Evolutionary conservation across 2,797 vertebrate species (phyloP), one percentile per base, ranked within the genome.

Genomic region (Oreonectes daqikongensis): DNA sequence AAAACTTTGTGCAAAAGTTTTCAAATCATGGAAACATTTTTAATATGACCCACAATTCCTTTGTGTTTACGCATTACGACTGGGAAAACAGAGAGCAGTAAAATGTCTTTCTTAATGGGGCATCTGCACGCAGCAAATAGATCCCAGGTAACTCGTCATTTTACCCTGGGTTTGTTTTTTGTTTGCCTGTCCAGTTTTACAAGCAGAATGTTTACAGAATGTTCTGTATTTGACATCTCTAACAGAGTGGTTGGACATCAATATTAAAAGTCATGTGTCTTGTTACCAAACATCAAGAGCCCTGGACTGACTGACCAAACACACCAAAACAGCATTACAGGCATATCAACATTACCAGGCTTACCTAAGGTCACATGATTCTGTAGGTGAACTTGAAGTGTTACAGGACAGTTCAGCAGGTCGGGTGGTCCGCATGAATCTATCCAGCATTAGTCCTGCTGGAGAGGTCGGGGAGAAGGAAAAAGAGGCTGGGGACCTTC

Each of bases 351-450:
- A 44, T 50, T 42, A 30, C 28, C 35, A 69, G 17, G 48, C 22
- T 77, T 90, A 99, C 97, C 96, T 98, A 85, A 93, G 93, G 86
- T 94, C 95, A 79, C 91, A 94, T 72, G 90, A 83, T 55, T 93
- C 94, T 86, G 83, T 83, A 22, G 87, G 81, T 2, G 88, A 89
- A 77, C 85, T 87, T 48, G 87, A 83, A 26, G 88, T 89, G 50
- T 87, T 89, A 82, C 83, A 80, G 84, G 84, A 85, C 28, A 69
- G 85, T 70, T 82, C 88, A 0, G 78, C 86, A 0, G 81, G 81
- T 75, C 88, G 88, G 64, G 88, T 82, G 14, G 88, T 75, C 40
- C 84, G 81, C 79, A 79, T 89, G 4, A 92, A 84, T 68, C 88
- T 90, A 69, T 85, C 81, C 48, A 87, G 72, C 12, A 81, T 88